Conservation (phyloP, 2,888 invertebrate genomes). For the Agrypnus murinus region DNA sequence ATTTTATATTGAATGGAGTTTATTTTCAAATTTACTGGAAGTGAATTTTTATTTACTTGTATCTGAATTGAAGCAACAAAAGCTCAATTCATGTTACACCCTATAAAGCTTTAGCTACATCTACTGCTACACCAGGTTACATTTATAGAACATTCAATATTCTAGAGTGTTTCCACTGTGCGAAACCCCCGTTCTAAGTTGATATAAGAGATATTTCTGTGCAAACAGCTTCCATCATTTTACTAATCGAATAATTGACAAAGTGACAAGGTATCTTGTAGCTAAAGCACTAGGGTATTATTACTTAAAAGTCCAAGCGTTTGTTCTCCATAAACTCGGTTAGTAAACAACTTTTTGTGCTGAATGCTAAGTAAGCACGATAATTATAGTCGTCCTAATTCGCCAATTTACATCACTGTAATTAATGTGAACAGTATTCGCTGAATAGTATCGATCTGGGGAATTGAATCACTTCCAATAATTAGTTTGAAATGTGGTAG, state of each 20-base stretch:
- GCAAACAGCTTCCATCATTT: conserved; percentile 12
- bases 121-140: conserved; percentile 3
- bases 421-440: conserved; percentile 41
- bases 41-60: background rate
- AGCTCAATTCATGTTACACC: conserved; percentile 12
- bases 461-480: conserved; percentile 47
- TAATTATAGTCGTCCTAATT: conserved; percentile 36
- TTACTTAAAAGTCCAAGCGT: conserved; percentile 9
- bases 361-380: conserved; percentile 39
- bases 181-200: background rate
- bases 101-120: conserved; percentile 14
- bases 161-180: background rate
- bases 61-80: conserved; percentile 3
- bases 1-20: background rate
- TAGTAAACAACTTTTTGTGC: conserved; percentile 34
- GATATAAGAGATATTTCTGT: background rate
- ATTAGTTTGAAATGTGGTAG: conserved; percentile 46
- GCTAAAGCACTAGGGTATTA: conserved; percentile 1
- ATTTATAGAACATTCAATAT: conserved; percentile 16
- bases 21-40: background rate
- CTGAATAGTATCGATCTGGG: conserved; percentile 40
- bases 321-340: conserved; percentile 25
- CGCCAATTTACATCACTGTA: conserved; percentile 40
- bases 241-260: conserved; percentile 23
- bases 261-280: conserved; percentile 16